Conservation (phyloP, 2,888 invertebrate species). For the Oscheius sp. region DNA sequence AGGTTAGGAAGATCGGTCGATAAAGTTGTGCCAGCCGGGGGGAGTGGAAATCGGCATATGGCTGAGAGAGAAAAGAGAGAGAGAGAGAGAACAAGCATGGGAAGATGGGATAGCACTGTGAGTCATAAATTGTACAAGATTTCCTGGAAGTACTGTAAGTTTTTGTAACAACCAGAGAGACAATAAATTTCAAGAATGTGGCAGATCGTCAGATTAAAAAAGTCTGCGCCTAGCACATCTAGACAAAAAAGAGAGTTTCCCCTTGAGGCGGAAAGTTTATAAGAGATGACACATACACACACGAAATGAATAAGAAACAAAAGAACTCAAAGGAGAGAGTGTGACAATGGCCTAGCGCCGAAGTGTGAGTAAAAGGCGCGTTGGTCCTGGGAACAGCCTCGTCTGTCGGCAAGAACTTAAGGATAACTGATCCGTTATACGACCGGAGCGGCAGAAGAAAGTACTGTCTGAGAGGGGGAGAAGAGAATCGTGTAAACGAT, state of each 20-base stretch:
- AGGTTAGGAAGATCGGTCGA: conserved; percentile 2
- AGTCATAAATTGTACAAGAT: neutral
- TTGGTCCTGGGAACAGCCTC: neutral
- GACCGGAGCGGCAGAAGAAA: conserved; percentile 32
- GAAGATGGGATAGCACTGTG: neutral
- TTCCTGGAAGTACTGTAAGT: neutral
- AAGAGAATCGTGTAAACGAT: neutral
- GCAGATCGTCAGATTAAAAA: no score
- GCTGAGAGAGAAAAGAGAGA: conserved; percentile 6
- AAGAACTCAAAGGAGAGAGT: conserved; percentile 37
- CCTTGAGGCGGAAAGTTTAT: neutral
- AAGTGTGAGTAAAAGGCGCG: conserved; percentile 39
- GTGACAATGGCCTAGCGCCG: conserved; percentile 17
- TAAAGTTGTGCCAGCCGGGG: conserved; percentile 23
- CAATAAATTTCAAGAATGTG: no score
- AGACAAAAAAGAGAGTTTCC: neutral
- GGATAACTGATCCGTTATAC: conserved; percentile 1
- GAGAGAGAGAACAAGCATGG: neutral
- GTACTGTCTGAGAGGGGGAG: neutral
- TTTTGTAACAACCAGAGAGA: neutral
- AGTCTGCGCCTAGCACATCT: neutral
- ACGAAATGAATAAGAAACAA: neutral
- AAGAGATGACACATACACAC: neutral
- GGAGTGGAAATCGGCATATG: conserved; percentile 17
- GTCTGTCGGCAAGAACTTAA: no score